Evolutionary conservation across 2,888 invertebrate species (phyloP).

Genomic region (Amblyteles armatorius): DNA sequence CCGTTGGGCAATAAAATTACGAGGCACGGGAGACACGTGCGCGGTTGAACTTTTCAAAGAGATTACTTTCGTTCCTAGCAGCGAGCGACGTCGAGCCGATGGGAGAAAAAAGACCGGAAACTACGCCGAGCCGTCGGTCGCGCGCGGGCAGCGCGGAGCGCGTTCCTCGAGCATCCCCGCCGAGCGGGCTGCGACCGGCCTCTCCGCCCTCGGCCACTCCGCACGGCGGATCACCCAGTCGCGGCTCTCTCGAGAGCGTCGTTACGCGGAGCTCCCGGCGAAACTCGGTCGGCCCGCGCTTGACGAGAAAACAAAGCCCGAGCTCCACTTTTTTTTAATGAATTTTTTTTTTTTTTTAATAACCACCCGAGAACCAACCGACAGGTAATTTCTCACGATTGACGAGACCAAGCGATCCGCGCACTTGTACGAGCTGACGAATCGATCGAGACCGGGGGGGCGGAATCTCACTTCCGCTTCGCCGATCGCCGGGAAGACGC

Average conservation of each 20-base stretch:
- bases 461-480: not conserved
- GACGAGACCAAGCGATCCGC: not conserved
- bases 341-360: too few relatives aligned
- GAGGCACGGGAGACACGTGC: not conserved
- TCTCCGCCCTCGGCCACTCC: conserved; percentile 3
- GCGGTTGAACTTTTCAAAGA: not conserved
- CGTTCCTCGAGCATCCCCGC: not conserved
- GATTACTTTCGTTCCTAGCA: not conserved
- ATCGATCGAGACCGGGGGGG: not conserved
- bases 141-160: not conserved
- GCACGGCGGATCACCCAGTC: conserved; percentile 14
- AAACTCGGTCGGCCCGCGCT: conserved; percentile 30
- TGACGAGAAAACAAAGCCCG: not conserved
- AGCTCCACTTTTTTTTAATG: conserved; percentile 15
- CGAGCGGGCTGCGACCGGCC: not conserved
- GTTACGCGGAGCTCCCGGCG: conserved; percentile 43
- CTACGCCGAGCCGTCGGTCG: not conserved
- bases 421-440: not conserved
- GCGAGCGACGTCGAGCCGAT: not conserved
- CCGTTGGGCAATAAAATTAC: not conserved
- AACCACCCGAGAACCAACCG: not conserved
- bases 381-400: not conserved
- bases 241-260: conserved; percentile 48
- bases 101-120: not conserved
- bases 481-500: not conserved